Base-by-base conservation (phyloP, 2,797 vertebrate species). In the Borostomias antarcticus region DNA sequence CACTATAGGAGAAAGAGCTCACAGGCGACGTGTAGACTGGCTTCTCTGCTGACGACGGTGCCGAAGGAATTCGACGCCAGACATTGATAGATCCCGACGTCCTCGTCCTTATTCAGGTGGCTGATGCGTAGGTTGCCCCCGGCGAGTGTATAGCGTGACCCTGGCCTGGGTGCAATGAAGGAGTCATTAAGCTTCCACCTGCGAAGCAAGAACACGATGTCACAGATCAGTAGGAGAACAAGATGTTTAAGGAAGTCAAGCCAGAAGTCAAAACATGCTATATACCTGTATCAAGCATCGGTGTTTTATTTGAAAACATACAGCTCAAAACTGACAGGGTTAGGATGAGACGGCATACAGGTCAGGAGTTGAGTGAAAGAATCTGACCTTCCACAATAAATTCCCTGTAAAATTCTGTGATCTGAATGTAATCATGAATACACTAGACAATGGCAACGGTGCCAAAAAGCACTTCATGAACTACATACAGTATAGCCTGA, bases 121-220 rank as follows among this genome's bases (percentile, higher is more conserved):
- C 86, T 94, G 92, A 98, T 96, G 87, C 92, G 88, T 75, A 98
- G 86, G 90, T 90, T 96, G 79, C 95, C 95, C 86, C 95, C 95
- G 69, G 92, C 86, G 69, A 94, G 72, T 64, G 92, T 92, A 88
- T 94, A 95, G 70, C 89, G 95, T 58, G 95, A 96, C 82, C 95
- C 95, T 61, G 89, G 89, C 69, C 91, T 85, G 5, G 89, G 77
- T 74, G 90, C 88, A 69, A 98, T 91, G 66, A 91, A 91, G 40
- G 93, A 94, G 52, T 95, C 95, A 61, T 98, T 98, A 75, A 97
- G 88, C 90, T 92, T 98, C 97, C 97, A 98, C 91, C 97, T 98
- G 78, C 3, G 74, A 86, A 79, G 45, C 5, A 73, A 79, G 48
- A 50, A 75, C 43, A 73, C 2, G 4, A 63, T n/a, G n/a, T n/a